Base-by-base conservation (phyloP, 2,888 invertebrate species). In the Hybos culiciformis region DNA sequence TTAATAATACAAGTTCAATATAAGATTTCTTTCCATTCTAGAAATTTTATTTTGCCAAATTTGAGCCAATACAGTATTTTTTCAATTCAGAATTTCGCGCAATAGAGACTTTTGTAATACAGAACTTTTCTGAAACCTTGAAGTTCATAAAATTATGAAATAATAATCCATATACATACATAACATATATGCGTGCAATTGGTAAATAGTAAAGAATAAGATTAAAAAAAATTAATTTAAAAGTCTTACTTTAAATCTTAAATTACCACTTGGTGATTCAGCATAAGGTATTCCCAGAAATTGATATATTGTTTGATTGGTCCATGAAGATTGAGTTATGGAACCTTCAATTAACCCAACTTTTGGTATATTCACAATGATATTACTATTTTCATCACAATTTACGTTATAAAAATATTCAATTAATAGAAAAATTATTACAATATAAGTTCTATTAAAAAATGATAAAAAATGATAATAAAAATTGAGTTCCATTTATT, bases 221-320 rank as follows among this genome's bases (percentile, higher is more conserved):
- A n/a, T 31, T 26, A n/a, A 31, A 9, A 11, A 18, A 34, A 18
- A 6, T 17, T 17, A 9, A 9, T 33, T 3, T 18, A 18, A 17
- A 33, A 18, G 1, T 18, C 52, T 44, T 45, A 63, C 64, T 48
- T 55, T 56, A 52, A 62, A 63, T 6, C 63, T 55, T 40, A 57
- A 45, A 14, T 46, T 21, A 17, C 56, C 56, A 11, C 53, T 50
- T 4, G 64, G 64, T 5, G 65, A 51, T 45, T 65, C 60, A 5
- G 63, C 64, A 50, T 52, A 64, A n/a, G 62, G 64, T 45, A 64
- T 52, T n/a, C 65, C 64, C 11, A 61, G 53, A 47, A 64, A 64
- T 44, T 60, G 57, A 54, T 61, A 58, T 42, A 61, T 53, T 12
- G 43, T 50, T 42, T 58, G 56, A 24, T 52, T 52, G 5, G 58